phyloP scores from a whole-genome alignment of 2,797 vertebrate genomes.

The Momotus momota region DNA sequence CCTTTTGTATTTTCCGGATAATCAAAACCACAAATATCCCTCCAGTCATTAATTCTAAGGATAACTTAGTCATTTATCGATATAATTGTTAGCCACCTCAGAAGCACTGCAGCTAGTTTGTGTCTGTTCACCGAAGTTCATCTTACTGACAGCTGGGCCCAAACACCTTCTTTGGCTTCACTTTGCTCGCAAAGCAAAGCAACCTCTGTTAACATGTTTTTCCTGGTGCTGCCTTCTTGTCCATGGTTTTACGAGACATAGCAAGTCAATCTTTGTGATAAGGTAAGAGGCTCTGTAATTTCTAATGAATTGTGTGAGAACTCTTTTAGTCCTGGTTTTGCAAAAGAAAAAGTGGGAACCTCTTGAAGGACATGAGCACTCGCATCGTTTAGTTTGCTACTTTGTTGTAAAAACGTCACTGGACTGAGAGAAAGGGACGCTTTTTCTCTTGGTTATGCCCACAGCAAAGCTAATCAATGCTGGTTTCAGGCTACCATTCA shows the following conservation, averaged over 20 bases:
- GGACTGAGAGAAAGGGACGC: background rate
- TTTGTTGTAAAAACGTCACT: background rate
- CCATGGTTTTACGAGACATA: background rate
- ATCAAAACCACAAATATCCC: background rate
- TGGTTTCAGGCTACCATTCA: background rate
- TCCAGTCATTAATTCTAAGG: background rate
- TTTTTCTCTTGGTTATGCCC: background rate
- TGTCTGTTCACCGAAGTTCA: background rate
- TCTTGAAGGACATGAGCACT: background rate
- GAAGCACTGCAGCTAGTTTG: background rate
- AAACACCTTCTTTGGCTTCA: background rate
- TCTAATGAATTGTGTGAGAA: background rate
- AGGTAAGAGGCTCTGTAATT: background rate
- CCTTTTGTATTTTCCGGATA: background rate
- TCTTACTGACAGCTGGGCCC: background rate
- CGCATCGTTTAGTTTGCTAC: background rate
- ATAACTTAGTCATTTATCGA: background rate
- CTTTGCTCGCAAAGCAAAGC: background rate
- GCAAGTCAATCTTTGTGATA: background rate
- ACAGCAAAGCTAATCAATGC: background rate
- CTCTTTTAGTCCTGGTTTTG: background rate
- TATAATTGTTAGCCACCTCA: background rate
- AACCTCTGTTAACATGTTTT: background rate
- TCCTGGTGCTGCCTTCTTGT: background rate
- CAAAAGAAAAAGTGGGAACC: background rate